Percentiles rank a stretch among this genome's conserved stretches.
These are phyloP conservation scores for Rotaria socialis DNA, from an alignment of 2,888 invertebrate genomes.

Conservation along the genomic window DNA sequence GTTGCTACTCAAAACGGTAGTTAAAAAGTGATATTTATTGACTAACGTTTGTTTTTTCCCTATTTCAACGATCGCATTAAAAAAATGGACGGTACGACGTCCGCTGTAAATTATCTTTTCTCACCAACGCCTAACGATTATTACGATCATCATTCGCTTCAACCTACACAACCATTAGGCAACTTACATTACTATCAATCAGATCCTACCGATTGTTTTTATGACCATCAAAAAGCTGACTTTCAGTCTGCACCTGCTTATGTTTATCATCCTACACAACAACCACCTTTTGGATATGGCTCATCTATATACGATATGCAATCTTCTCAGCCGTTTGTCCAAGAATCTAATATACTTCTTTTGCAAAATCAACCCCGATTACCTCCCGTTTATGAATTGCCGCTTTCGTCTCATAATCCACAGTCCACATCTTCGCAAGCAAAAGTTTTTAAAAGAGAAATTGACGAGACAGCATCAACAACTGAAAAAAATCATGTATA, in stretches of 20 bases:
- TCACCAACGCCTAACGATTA: slow-evolving; percentile 2
- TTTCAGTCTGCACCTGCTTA: not conserved
- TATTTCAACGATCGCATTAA: not conserved
- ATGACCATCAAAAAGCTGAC: not conserved
- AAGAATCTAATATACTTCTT: not conserved
- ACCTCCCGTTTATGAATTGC: not conserved
- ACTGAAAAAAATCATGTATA: not conserved
- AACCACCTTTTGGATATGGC: not conserved
- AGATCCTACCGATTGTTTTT: not conserved
- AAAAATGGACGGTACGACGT: slow-evolving; percentile 5
- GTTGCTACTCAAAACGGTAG: not conserved
- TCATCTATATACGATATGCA: not conserved
- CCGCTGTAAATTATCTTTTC: slow-evolving; percentile 25
- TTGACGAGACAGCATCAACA: not conserved
- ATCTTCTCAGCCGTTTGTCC: not conserved
- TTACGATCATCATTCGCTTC: slow-evolving; percentile 19
- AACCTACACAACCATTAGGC: not conserved
- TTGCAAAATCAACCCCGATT: not conserved
- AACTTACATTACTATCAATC: not conserved
- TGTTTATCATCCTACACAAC: not conserved
- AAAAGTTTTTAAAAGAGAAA: not conserved
- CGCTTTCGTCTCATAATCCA: not conserved
- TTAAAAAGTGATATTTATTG: slow-evolving; percentile 2
- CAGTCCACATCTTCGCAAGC: not conserved
- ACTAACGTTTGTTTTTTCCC: not conserved